Conservation (phyloP, 2,113 vertebrate species). For the human region GRCh38 chr4:52669501-52670000, state of each 20-base stretch:
- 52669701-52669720: neutral
- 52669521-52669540: neutral
- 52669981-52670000: neutral
- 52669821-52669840: neutral
- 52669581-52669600: neutral
- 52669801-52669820: neutral
- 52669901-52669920: neutral
- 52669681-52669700: neutral
- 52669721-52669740: neutral
- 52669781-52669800: neutral
- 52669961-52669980: neutral
- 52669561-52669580: neutral
- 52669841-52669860: neutral
- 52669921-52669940: neutral
- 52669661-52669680: neutral
- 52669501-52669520: neutral
- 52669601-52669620: neutral
- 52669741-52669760: neutral
- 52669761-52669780: neutral
- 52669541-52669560: neutral
- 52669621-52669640: neutral
- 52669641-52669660: too few species aligned
- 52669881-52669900: neutral
- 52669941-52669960: neutral
- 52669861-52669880: neutral